Conservation (phyloP, 2,113 vertebrate species). For the Paramormyrops kingsleyae region DNA sequence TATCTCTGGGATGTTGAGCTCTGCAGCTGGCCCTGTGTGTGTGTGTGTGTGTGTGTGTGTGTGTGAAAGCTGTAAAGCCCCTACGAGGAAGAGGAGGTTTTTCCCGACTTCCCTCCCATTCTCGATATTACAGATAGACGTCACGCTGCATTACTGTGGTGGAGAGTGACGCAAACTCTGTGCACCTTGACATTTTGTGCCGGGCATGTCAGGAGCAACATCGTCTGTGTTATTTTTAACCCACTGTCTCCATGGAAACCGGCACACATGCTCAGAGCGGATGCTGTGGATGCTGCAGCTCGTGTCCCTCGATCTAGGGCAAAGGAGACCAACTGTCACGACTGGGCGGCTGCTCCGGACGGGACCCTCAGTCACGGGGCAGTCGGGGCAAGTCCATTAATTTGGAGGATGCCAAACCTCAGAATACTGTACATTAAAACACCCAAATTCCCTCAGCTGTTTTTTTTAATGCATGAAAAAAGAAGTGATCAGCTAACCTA, state of each 20-base stretch:
- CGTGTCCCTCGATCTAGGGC: not conserved
- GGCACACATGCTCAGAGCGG: conserved; percentile 19
- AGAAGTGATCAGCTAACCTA: not conserved
- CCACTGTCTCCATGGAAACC: conserved; percentile 24
- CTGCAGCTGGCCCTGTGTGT: not conserved
- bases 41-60: not conserved
- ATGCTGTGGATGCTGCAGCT: not conserved
- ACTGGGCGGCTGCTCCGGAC: not conserved
- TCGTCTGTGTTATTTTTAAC: conserved; percentile 26
- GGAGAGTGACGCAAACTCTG: not conserved
- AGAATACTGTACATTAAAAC: not conserved
- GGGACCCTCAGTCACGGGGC: not conserved
- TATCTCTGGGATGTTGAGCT: not conserved
- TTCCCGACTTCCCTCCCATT: not conserved
- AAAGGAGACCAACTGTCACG: not conserved
- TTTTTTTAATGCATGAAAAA: not conserved
- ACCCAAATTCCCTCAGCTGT: not conserved
- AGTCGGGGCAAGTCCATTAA: not conserved
- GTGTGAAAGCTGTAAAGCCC: not conserved
- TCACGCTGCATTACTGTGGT: not conserved
- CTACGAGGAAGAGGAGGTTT: not conserved
- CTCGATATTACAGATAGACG: not conserved
- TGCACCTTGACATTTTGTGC: conserved; percentile 22
- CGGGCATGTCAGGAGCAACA: conserved; percentile 18
- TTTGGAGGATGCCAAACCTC: not conserved